Base-by-base conservation (phyloP, 1,140 invertebrate species). In the Pogonomyrmex barbatus region DNA sequence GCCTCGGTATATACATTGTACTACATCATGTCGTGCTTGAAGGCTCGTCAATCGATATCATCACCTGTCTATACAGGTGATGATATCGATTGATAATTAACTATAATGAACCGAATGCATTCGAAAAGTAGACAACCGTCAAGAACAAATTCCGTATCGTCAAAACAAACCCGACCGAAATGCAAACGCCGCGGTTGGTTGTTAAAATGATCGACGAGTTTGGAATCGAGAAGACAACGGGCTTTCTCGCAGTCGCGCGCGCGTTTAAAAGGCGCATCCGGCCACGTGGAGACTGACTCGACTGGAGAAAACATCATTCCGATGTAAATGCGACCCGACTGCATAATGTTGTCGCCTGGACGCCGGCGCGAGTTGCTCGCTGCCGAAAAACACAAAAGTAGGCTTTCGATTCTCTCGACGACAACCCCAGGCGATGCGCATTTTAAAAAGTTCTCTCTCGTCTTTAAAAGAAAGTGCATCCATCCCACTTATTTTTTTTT, bases 301-400 rank as follows among this genome's bases (percentile, higher is more conserved):
- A 50, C 10, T 4, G 79, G 68, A 75, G 79, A 75, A 78, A 83
- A 83, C 68, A 75, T 89, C 77, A 86, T 90, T 90, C 65, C 75
- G 62, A 90, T 90, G 89, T 79, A 90, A 89, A 90, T 89, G 87
- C 77, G 76, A 83, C 68, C 79, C 42, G 54, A 60, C 79, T 83
- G 79, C 33, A 75, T 83, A 83, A 83, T 83, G 54, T 17, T 60
- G 68, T 71, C 65, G 78, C 39, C 9, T 58, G 62, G 45, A 68
- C 65, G 36, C 67, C 68, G 30, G 73, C 86, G 56, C 45, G 8
- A 42, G 24, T 36, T 5, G 8, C 14, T 50, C 54, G 33, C 50
- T 17, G 8, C 78, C 50, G n/a, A 56, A 81, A 58, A 75, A 87
- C 71, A 76, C 79, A 75, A 56, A 85, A 60, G 63, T 71, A 33